These are phyloP conservation scores for Proteles cristata DNA, from an alignment of 2,113 vertebrate species.

Conservation along the genomic window DNA sequence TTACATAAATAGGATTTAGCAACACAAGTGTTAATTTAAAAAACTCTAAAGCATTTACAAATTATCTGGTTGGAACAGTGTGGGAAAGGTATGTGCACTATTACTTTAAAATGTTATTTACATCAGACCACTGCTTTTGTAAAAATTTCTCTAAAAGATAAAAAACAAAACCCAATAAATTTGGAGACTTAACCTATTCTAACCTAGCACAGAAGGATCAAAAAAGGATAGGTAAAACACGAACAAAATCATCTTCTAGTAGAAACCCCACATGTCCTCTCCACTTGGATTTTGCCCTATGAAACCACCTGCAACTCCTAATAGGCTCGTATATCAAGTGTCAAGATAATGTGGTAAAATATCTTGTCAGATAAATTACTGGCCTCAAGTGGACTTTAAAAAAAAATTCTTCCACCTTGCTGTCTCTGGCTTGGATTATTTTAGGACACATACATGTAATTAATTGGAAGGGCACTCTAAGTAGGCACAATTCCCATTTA, in stretches of 20 bases:
- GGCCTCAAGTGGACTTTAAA: conserved; percentile 60
- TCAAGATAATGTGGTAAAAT: conserved; percentile 66
- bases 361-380: conserved; percentile 61
- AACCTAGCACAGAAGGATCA: conserved; percentile 61
- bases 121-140: conserved; percentile 83
- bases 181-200: conserved; percentile 65
- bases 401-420: conserved; percentile 43
- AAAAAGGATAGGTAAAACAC: conserved; percentile 80
- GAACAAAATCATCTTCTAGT: conserved; percentile 75
- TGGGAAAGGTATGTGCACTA: conserved; percentile 86
- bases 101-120: conserved; percentile 87
- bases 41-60: conserved; percentile 88
- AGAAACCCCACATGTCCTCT: conserved; percentile 68
- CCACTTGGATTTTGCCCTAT: conserved; percentile 68
- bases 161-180: conserved; percentile 74
- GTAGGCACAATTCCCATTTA: conserved; percentile 76
- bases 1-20: conserved; percentile 84
- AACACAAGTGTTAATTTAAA: conserved; percentile 84
- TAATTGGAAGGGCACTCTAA: conserved; percentile 63
- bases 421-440: conserved; percentile 69
- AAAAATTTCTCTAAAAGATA: conserved; percentile 81
- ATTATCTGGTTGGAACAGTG: conserved; percentile 85
- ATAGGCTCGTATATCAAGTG: conserved; percentile 71
- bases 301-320: conserved; percentile 66
- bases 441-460: conserved; percentile 22